These are phyloP conservation scores for Mylabris sibirica DNA, from an alignment of 2,888 invertebrate genomes.

Conservation along the genomic window DNA sequence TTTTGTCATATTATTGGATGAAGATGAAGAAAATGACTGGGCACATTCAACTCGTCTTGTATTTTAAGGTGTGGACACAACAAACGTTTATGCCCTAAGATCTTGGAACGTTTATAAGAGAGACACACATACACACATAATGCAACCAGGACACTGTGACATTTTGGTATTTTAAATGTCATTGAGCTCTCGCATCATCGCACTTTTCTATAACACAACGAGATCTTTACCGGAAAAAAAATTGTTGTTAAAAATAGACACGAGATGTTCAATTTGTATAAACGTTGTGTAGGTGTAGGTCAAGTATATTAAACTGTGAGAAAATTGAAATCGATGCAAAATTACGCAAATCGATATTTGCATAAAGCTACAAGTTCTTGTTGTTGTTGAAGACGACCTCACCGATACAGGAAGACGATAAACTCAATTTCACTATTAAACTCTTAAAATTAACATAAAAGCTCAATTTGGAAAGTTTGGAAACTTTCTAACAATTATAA, in stretches of 20 bases:
- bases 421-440: neutral
- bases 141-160: constrained; percentile 32
- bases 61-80: constrained; percentile 51
- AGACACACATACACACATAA: constrained; percentile 19
- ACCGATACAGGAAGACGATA: neutral
- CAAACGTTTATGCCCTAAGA: constrained; percentile 35
- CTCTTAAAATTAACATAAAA: neutral
- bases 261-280: too few species aligned
- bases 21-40: constrained; percentile 42
- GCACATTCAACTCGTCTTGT: constrained; percentile 50
- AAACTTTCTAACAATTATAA: neutral
- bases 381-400: constrained; percentile 4
- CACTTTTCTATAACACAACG: constrained; percentile 1
- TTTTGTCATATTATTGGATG: neutral
- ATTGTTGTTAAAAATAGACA: neutral
- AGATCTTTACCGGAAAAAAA: neutral
- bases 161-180: constrained; percentile 36
- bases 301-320: constrained; percentile 40
- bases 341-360: constrained; percentile 29
- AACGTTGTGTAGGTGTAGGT: constrained; percentile 39
- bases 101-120: constrained; percentile 23
- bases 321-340: constrained; percentile 33
- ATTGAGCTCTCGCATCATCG: constrained; percentile 19
- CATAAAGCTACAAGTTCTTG: constrained; percentile 1
- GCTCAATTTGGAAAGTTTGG: neutral